Conservation (phyloP, 2,888 invertebrate species). For the Hemaris fuciformis region DNA sequence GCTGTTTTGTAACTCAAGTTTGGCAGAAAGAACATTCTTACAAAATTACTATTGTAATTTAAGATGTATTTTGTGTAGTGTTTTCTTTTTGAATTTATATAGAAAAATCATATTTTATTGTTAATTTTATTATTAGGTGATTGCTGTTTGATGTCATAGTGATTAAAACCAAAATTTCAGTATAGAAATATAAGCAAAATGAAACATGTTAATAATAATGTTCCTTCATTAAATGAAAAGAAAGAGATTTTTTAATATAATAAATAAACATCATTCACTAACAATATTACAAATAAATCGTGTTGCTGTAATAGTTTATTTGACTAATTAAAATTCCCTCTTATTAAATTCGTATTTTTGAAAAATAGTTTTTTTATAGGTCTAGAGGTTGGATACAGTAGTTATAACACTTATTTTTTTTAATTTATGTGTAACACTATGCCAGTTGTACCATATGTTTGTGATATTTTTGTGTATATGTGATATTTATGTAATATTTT, state of each 20-base stretch:
- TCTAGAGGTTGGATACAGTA: background rate
- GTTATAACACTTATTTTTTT: no score
- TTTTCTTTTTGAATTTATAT: background rate
- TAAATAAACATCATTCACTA: no score
- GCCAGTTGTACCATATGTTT: background rate
- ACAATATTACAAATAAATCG: no score
- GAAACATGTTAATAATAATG: background rate
- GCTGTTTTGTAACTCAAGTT: background rate
- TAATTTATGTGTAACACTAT: background rate
- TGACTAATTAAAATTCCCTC: background rate
- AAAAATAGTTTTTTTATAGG: background rate
- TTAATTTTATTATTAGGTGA: background rate
- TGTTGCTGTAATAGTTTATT: no score
- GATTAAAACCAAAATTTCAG: background rate
- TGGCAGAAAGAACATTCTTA: background rate
- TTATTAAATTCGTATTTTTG: background rate
- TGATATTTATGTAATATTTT: background rate
- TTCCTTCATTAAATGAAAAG: background rate
- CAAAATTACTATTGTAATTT: background rate
- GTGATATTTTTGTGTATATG: conserved; percentile 7
- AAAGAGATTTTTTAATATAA: no score
- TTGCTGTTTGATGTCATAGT: background rate
- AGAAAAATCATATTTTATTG: background rate
- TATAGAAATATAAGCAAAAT: background rate
- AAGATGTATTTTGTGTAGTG: background rate